Evolutionary conservation across 2,797 vertebrate species (phyloP), one percentile per base, ranked within the genome.

Genomic region (Agapornis canus): DNA sequence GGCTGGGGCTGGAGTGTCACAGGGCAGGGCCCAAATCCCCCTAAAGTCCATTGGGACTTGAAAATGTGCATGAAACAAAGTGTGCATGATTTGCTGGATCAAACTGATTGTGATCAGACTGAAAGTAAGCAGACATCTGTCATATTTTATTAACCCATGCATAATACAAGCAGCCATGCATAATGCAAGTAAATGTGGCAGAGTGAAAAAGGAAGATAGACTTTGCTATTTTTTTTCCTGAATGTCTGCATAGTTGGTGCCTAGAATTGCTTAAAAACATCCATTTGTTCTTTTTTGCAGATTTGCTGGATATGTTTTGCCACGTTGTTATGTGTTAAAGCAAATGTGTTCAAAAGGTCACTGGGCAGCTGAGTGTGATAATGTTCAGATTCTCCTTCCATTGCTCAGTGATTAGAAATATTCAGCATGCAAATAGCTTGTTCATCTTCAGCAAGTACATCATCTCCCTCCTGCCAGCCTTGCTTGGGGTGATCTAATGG

Each of bases 401-500:
- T 60, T 86, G 73, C 88, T 94, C 52, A 15, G 63, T 86, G 82
- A 84, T 92, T 88, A 92, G 48, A 92, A 88, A 86, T 92, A 90
- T 45, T 94, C 85, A 64, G 52, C 73, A 73, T 86, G 85, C 91
- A 94, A 92, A 96, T 52, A 91, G 89, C 85, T 94, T 52, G 56
- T 92, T 82, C 91, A 90, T 39, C 91, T 88, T 91, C 89, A 94
- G 87, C 82, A 94, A 91, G 91, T 90, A 70, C 91, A 91, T 86
- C 88, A 78, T 91, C 82, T 94, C 85, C 91, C 89, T 92, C 73
- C 89, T 92, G 89, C 95, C 89, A 86, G 86, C 87, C 91, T 94
- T 47, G 73, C 92, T 90, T 91, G 87, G 73, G 80, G 89, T 88
- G 82, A 96, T 82, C 95, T 95, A 94, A 96, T 95, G 95, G 89